phyloP scores from a whole-genome alignment of 2,113 vertebrate genomes.

The Cololabis saira region DNA sequence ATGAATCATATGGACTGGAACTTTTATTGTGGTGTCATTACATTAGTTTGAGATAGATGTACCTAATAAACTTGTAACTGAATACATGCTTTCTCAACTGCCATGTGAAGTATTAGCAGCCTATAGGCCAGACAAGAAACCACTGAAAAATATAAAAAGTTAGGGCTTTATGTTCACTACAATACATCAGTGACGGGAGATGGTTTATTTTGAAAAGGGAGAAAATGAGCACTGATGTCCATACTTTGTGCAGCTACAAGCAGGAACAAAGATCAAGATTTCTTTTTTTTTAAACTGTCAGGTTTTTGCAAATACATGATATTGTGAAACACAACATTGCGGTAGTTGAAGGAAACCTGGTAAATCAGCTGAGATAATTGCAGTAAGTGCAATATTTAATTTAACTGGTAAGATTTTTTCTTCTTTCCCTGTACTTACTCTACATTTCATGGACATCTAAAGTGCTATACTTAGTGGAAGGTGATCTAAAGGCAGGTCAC shows the following conservation, averaged over 20 bases:
- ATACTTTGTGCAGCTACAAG: background rate
- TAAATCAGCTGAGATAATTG: slow-evolving; percentile 41
- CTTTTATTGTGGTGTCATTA: slow-evolving; percentile 3
- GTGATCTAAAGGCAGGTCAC: slow-evolving; percentile 19
- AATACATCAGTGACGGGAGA: slow-evolving; percentile 12
- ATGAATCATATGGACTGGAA: background rate
- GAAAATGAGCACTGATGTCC: slow-evolving; percentile 29
- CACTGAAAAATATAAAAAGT: slow-evolving; percentile 2
- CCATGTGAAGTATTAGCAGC: slow-evolving; percentile 1
- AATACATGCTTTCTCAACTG: background rate
- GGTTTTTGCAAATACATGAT: slow-evolving; percentile 41
- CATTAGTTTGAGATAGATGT: slow-evolving; percentile 9
- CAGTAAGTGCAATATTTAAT: background rate
- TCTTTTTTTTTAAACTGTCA: slow-evolving; percentile 21
- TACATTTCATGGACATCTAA: background rate
- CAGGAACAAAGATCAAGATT: slow-evolving; percentile 15
- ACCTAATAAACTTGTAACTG: background rate
- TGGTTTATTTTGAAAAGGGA: background rate
- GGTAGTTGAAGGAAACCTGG: slow-evolving; percentile 6
- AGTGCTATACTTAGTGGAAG: background rate
- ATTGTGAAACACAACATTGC: slow-evolving; percentile 14
- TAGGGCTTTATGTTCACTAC: slow-evolving; percentile 11
- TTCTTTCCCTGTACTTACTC: background rate
- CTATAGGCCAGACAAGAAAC: background rate
- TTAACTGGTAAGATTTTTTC: background rate